These are phyloP conservation scores for Linnaemya tessellans DNA, from an alignment of 2,888 invertebrate species.

Conservation along the genomic window DNA sequence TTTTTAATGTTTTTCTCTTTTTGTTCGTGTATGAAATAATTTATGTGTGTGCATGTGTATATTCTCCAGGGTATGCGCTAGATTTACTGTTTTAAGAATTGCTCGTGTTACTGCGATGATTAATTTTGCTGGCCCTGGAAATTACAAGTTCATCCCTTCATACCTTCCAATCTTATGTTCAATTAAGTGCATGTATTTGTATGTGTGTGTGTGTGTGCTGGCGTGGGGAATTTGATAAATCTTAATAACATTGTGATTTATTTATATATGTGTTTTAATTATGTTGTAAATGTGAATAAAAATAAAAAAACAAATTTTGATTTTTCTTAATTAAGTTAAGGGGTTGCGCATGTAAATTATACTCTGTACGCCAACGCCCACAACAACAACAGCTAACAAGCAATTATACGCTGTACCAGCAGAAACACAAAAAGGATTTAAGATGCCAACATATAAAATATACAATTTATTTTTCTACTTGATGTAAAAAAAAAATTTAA, in stretches of 20 bases:
- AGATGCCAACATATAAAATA: neutral
- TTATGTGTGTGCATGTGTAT: too few species aligned
- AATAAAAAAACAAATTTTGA: neutral
- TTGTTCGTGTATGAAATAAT: too few species aligned
- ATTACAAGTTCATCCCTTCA: neutral
- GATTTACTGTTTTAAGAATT: too few species aligned
- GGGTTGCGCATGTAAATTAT: constrained; percentile 1
- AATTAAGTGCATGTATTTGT: constrained; percentile 37
- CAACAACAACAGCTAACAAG: constrained; percentile 6
- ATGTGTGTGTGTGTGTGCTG: neutral
- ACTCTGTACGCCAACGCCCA: neutral
- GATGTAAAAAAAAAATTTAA: neutral
- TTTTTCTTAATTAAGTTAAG: constrained; percentile 38
- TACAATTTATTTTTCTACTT: neutral
- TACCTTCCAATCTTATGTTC: constrained; percentile 35
- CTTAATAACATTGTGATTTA: constrained; percentile 61
- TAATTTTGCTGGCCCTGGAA: too few species aligned
- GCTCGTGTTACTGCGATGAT: too few species aligned
- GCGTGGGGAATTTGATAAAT: constrained; percentile 56
- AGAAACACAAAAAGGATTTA: neutral
- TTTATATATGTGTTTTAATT: constrained; percentile 47
- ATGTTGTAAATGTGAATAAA: constrained; percentile 24
- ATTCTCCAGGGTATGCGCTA: too few species aligned
- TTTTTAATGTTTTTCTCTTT: too few species aligned
- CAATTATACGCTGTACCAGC: neutral